Base-by-base conservation (phyloP, 2,888 invertebrate genomes). In the Lordiphosa fenestrarum region DNA sequence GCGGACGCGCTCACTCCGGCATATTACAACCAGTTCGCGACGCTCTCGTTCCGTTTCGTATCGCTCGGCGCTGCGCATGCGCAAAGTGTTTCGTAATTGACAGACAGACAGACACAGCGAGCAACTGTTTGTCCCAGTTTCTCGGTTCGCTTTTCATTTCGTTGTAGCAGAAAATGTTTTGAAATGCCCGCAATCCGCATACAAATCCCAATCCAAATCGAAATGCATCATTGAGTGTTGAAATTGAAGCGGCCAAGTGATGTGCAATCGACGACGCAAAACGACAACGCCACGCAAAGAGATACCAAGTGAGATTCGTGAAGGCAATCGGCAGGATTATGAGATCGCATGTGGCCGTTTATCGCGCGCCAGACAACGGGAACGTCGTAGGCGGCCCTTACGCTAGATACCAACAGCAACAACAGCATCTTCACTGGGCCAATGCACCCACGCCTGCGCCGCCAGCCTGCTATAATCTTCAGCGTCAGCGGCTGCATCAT, bases 341-440 rank as follows among this genome's bases (percentile, higher is more conserved):
- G 87, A 87, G 86, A 87, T 86, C 86, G 55, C 85, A 87, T 78
- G 74, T 78, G 66, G 57, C 75, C 61, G 82, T 77, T 61, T 84
- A 80, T 66, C 73, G 77, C 73, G 81, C 75, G 73, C 71, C 76
- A 57, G 86, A 87, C 59, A 75, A 75, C 62, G 65, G 84, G 46
- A 76, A 47, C 51, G 44, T 54, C 63, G 6, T 48, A 48, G 44
- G 55, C 47, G 70, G 64, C 58, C 72, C 71, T 41, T 84, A 63
- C 44, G 63, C 73, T 40, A 68, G 81, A 57, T 85, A 81, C 42
- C 84, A 62, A 6, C 62, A 52, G 21, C 44, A 23, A 30, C 53
- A 39, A 23, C 63, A 38, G 30, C 64, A 15, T 35, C 62, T 62
- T 12, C 66, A 23, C 21, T 64, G 57, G 71, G 40, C 47, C 41